Conservation (phyloP, 2,888 invertebrate genomes). For the Kuschelorhynchus macadamiae region DNA sequence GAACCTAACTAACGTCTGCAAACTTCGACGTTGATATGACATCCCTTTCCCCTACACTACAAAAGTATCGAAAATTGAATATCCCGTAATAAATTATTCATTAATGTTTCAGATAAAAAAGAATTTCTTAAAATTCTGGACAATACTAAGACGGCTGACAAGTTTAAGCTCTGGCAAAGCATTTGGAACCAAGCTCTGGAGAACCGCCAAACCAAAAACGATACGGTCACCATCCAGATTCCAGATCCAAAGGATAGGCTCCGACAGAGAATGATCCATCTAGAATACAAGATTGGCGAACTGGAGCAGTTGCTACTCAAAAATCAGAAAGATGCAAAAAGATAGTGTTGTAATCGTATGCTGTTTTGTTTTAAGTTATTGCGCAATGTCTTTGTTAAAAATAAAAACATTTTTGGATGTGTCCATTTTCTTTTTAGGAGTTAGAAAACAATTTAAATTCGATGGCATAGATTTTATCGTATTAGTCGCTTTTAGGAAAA, state of each 20-base stretch:
- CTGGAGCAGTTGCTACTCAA: conserved; percentile 57
- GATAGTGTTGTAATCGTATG: neutral
- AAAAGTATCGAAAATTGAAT: no score
- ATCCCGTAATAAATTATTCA: no score
- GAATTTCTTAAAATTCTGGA: conserved; percentile 62
- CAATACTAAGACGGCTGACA: conserved; percentile 62
- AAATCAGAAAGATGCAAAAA: neutral
- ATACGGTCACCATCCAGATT: conserved; percentile 65
- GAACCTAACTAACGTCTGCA: no score
- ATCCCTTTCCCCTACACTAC: no score
- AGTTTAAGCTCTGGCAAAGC: conserved; percentile 62
- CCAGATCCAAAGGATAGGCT: conserved; percentile 57
- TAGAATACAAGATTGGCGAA: conserved; percentile 62
- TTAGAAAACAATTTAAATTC: no score
- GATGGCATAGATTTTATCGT: no score
- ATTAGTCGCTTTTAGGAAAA: no score
- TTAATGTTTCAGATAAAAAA: conserved; percentile 55
- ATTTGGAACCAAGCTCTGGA: conserved; percentile 64
- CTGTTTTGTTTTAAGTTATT: neutral
- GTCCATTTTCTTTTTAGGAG: no score
- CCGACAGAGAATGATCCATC: conserved; percentile 57
- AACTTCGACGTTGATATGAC: no score
- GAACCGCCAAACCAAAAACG: conserved; percentile 62
- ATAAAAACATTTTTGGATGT: neutral
- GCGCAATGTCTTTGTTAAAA: neutral